Evolutionary conservation across 2,797 vertebrate species (phyloP).

Genomic region (Cynodonichthys magdalenae): DNA sequence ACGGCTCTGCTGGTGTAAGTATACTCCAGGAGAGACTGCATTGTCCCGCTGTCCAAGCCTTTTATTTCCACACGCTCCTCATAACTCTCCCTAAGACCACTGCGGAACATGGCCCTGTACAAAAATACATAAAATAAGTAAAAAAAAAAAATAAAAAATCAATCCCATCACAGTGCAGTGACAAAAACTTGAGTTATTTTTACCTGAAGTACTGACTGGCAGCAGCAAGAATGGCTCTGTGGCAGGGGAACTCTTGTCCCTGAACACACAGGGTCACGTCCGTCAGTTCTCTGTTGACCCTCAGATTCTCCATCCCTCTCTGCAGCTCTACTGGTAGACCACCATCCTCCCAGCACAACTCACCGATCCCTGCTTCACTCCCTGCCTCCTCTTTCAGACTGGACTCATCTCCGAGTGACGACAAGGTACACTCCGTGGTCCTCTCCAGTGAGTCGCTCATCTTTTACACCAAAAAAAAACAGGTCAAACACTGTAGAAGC

Average conservation of each 20-base stretch:
- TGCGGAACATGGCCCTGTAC: constrained; percentile 97
- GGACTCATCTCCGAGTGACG: constrained; percentile 7
- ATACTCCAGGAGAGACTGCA: constrained; percentile 91
- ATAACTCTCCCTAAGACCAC: constrained; percentile 91
- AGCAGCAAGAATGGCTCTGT: constrained; percentile 92
- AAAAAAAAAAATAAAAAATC: background rate
- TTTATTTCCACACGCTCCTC: constrained; percentile 92
- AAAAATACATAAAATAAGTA: constrained; percentile 13
- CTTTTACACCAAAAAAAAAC: constrained; percentile 9
- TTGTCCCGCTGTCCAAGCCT: constrained; percentile 90
- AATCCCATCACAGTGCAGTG: background rate
- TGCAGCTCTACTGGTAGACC: constrained; percentile 71
- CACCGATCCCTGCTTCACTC: constrained; percentile 12
- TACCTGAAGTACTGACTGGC: constrained; percentile 98
- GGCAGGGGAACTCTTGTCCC: constrained; percentile 89
- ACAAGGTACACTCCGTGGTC: constrained; percentile 63
- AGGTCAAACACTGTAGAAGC: constrained; percentile 15
- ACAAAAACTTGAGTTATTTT: constrained; percentile 29
- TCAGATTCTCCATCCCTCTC: constrained; percentile 71
- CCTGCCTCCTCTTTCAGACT: constrained; percentile 19
- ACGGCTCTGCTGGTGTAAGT: constrained; percentile 93
- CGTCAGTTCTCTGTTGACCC: constrained; percentile 81
- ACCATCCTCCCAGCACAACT: constrained; percentile 69
- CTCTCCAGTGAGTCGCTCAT: constrained; percentile 73
- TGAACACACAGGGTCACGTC: constrained; percentile 90